These are phyloP conservation scores for Characodon lateralis DNA, from an alignment of 2,797 vertebrate species.

Conservation along the genomic window DNA sequence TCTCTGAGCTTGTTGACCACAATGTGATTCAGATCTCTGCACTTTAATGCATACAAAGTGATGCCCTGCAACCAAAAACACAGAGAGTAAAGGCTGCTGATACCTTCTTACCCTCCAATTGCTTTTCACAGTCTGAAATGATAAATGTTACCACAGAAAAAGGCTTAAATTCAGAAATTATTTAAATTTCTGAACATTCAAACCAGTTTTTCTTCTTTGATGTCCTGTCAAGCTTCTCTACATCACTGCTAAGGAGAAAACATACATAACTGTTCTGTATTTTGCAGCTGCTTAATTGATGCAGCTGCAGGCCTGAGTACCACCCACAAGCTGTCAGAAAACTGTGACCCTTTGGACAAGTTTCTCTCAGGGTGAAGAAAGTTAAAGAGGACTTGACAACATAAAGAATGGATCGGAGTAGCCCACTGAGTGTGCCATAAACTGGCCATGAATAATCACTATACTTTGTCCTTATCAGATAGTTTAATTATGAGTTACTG, in stretches of 20 bases:
- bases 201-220: neutral
- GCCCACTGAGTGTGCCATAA: conserved; percentile 10
- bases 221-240: neutral
- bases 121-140: neutral
- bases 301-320: neutral
- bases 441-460: conserved; percentile 42
- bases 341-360: neutral
- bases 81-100: neutral
- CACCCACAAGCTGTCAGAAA: neutral
- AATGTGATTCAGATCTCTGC: neutral
- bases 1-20: neutral
- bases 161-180: too few species aligned
- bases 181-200: neutral
- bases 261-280: neutral
- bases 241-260: neutral
- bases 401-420: conserved; percentile 14
- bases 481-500: conserved; percentile 46
- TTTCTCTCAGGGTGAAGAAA: too few species aligned
- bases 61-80: neutral
- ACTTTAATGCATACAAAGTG: neutral
- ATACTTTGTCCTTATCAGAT: conserved; percentile 22
- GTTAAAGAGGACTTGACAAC: conserved; percentile 5
- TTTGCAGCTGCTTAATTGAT: neutral
- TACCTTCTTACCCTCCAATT: neutral
- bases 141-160: too few species aligned